A percentile compares a stretch with the other conserved stretches of the same genome.
Evolutionary conservation across 2,888 invertebrate species (phyloP).

Genomic region (Melanargia galathea): DNA sequence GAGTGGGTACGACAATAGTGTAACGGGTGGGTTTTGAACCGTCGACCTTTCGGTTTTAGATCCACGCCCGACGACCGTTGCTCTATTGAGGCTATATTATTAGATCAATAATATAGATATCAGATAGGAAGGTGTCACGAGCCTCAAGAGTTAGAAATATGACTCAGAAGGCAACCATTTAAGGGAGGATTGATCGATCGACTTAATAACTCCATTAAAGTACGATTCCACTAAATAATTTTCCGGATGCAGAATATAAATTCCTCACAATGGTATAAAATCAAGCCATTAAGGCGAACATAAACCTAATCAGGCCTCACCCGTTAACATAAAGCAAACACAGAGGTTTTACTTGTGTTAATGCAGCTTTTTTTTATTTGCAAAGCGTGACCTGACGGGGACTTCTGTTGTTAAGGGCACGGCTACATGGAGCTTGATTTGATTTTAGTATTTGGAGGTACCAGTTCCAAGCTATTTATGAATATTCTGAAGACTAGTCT

Average conservation of each 20-base stretch:
- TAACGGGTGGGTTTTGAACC: no score
- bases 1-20: no score
- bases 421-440: conserved; percentile 47
- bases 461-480: neutral
- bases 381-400: conserved; percentile 59
- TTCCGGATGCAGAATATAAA: conserved; percentile 22
- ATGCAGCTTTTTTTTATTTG: conserved; percentile 48
- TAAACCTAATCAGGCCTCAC: conserved; percentile 44
- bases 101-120: no score
- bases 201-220: conserved; percentile 1
- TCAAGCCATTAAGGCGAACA: conserved; percentile 42
- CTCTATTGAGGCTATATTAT: no score
- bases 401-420: conserved; percentile 49
- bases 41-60: no score
- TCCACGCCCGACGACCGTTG: no score
- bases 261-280: conserved; percentile 30
- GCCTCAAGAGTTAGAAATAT: no score
- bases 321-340: conserved; percentile 44
- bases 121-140: no score
- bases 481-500: neutral
- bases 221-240: conserved; percentile 1
- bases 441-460: conserved; percentile 14
- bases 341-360: conserved; percentile 53
- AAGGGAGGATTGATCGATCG: neutral
- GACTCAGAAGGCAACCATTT: no score